phyloP scores from a whole-genome alignment of 2,888 invertebrate genomes.

The Tuberolachnus salignus region DNA sequence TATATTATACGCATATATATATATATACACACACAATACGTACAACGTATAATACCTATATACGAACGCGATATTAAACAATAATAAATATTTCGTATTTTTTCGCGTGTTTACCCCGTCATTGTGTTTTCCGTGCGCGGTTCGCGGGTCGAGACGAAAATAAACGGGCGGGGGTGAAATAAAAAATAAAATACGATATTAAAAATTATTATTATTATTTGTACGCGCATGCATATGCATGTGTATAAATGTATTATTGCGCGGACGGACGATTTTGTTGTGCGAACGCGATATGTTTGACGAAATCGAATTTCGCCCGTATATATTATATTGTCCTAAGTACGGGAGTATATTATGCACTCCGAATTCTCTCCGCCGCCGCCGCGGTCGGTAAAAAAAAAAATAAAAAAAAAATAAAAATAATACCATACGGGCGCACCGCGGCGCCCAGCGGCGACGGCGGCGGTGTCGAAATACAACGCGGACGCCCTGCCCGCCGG shows the following conservation, averaged over 20 bases:
- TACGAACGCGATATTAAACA: constrained; percentile 16
- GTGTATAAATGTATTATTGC: background rate
- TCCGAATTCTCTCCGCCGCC: background rate
- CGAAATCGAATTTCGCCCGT: constrained; percentile 38
- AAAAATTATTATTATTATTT: background rate
- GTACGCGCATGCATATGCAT: background rate
- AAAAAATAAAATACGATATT: background rate
- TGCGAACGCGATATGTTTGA: constrained; percentile 2
- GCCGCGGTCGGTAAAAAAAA: too few relatives aligned
- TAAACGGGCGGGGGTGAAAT: background rate
- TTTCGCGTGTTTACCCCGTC: constrained; percentile 17
- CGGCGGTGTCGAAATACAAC: background rate
- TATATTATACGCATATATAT: background rate
- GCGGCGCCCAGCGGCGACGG: too few relatives aligned
- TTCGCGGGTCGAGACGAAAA: constrained; percentile 3
- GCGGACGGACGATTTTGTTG: constrained; percentile 7
- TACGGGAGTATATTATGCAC: background rate
- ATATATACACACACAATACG: background rate
- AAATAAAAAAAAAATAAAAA: too few relatives aligned
- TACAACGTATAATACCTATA: background rate
- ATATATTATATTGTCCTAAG: background rate
- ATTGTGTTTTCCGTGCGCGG: background rate
- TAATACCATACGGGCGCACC: constrained; percentile 18
- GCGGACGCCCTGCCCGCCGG: background rate
- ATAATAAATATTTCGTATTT: constrained; percentile 39